phyloP scores from a whole-genome alignment of 1,140 invertebrate species.

The Schlechtendalia chinensis region DNA sequence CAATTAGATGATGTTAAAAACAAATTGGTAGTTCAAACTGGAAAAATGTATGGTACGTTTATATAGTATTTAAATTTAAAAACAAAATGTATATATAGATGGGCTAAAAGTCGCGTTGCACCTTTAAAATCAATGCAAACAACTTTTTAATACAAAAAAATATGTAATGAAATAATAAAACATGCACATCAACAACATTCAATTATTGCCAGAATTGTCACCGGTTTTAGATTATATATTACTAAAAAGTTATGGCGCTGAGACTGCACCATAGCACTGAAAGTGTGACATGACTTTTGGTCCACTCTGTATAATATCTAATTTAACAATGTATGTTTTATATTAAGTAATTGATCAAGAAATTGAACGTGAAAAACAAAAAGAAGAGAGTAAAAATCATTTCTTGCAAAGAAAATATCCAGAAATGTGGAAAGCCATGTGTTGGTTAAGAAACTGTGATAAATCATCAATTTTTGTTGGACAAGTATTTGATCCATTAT shows the following conservation, averaged over 20 bases:
- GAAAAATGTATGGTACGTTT: conserved; percentile 31
- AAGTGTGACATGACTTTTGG: no score
- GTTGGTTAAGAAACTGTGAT: conserved; percentile 47
- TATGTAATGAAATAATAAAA: no score
- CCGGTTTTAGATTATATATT: no score
- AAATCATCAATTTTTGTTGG: conserved; percentile 43
- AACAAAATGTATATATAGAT: neutral
- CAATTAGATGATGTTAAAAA: conserved; percentile 11
- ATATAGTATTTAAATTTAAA: neutral
- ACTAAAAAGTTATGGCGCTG: no score
- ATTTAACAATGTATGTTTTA: neutral
- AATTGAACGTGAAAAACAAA: conserved; percentile 34
- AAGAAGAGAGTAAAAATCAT: conserved; percentile 36
- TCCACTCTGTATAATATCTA: neutral
- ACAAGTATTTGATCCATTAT: conserved; percentile 76
- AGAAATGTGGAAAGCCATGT: conserved; percentile 44
- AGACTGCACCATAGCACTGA: no score
- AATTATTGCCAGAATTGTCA: no score
- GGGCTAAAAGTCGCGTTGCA: no score
- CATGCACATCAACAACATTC: no score
- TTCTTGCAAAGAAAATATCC: conserved; percentile 24
- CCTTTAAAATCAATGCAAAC: no score
- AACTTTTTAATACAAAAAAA: no score
- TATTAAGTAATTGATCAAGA: conserved; percentile 34
- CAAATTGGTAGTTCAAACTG: conserved; percentile 1